Conservation (phyloP, 2,797 vertebrate genomes). For the Cuculus canorus region DNA sequence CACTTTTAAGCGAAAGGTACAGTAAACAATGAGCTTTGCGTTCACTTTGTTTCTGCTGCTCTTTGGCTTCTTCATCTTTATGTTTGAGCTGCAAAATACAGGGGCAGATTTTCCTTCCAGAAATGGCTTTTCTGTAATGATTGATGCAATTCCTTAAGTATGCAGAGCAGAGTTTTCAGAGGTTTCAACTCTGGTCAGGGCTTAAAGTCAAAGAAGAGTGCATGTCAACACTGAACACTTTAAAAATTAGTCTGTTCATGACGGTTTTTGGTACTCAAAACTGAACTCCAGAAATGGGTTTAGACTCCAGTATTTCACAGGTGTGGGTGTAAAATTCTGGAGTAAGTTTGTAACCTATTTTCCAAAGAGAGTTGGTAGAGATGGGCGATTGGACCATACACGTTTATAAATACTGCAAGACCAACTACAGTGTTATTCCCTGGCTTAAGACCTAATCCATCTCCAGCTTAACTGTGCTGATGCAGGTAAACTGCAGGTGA, state of each 20-base stretch:
- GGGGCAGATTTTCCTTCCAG: not conserved
- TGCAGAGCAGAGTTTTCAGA: not conserved
- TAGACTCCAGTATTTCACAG: not conserved
- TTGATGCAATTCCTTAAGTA: not conserved
- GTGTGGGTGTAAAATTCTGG: not conserved
- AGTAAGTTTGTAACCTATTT: not conserved
- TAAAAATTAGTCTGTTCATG: not conserved
- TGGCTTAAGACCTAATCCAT: not conserved
- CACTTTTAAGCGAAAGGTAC: constrained; percentile 69
- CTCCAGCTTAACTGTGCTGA: not conserved
- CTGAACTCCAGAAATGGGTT: not conserved
- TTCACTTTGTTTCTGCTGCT: not conserved
- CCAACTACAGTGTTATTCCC: not conserved
- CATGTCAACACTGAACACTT: not conserved
- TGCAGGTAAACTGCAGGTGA: not conserved
- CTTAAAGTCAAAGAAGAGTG: not conserved
- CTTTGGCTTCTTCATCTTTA: not conserved
- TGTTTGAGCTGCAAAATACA: not conserved
- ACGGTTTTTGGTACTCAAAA: not conserved
- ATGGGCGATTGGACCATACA: not conserved
- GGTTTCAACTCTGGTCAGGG: not conserved
- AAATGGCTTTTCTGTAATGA: not conserved
- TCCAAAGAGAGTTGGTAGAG: not conserved
- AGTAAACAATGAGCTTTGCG: not conserved
- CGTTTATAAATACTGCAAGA: not conserved